phyloP scores from a whole-genome alignment of 2,113 vertebrate genomes.

The Pongo abelii region DNA sequence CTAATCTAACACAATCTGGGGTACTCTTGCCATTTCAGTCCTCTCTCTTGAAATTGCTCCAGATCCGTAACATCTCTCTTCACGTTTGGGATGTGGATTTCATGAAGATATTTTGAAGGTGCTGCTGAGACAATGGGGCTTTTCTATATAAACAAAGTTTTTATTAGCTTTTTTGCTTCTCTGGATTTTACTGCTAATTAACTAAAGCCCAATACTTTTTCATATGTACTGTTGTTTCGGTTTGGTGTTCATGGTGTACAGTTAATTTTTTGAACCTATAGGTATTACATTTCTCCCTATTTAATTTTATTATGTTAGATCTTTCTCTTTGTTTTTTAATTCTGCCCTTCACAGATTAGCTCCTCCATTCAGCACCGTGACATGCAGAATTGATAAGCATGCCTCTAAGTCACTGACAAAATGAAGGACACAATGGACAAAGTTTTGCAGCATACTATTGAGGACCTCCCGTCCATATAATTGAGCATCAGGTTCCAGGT shows the following conservation, averaged over 20 bases:
- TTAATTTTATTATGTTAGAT: not conserved
- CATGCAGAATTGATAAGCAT: not conserved
- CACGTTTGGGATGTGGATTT: not conserved
- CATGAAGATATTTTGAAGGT: not conserved
- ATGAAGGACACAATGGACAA: not conserved
- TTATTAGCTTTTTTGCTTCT: not conserved
- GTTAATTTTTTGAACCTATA: not conserved
- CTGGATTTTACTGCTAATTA: constrained; percentile 17
- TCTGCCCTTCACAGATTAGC: not conserved
- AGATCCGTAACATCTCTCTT: not conserved
- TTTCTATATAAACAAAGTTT: not conserved
- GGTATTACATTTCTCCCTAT: not conserved
- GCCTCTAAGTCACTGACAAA: not conserved
- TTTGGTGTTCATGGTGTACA: not conserved
- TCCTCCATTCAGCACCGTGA: not conserved
- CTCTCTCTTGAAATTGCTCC: not conserved
- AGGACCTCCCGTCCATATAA: not conserved
- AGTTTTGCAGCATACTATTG: not conserved
- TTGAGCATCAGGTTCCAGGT: not conserved
- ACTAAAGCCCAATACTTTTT: not conserved
- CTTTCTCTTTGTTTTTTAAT: constrained; percentile 16
- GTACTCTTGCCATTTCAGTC: not conserved
- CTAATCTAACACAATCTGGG: not conserved
- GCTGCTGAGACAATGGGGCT: not conserved
- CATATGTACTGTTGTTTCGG: not conserved